phyloP scores from a whole-genome alignment of 2,113 vertebrate species.

The Siphamia tubifer region DNA sequence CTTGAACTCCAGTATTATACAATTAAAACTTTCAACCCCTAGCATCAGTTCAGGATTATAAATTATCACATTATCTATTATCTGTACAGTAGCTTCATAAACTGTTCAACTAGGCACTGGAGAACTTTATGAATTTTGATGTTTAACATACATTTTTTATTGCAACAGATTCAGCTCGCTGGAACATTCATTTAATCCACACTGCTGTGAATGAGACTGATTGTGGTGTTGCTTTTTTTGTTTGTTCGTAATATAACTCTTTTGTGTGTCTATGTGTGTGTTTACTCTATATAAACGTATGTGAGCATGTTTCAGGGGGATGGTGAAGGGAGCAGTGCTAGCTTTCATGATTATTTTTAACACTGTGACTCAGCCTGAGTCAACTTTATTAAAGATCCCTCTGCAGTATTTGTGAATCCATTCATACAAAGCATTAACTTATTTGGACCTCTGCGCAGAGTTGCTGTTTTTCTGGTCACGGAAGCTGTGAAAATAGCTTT shows the following conservation, averaged over 20 bases:
- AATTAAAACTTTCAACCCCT: too few relatives aligned
- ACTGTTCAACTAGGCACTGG: neutral
- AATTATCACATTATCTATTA: slow-evolving; percentile 9
- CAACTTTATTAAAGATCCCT: slow-evolving; percentile 54
- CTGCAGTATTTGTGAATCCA: slow-evolving; percentile 41
- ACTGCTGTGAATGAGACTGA: neutral
- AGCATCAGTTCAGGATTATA: neutral
- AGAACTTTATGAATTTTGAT: slow-evolving; percentile 32
- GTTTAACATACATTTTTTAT: slow-evolving; percentile 29
- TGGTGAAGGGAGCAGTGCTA: slow-evolving; percentile 23
- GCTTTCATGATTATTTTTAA: slow-evolving; percentile 62
- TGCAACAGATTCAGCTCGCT: slow-evolving; percentile 1
- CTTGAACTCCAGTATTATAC: too few relatives aligned
- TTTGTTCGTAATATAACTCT: neutral
- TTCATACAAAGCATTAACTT: slow-evolving; percentile 46
- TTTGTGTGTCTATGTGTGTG: neutral
- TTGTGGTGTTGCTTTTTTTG: slow-evolving; percentile 4
- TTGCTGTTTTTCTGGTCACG: neutral
- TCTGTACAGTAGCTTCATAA: neutral
- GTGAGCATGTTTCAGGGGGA: slow-evolving; percentile 4
- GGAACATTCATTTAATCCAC: neutral
- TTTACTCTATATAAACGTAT: neutral
- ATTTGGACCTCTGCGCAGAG: neutral
- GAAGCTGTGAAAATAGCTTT: neutral
- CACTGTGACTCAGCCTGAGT: slow-evolving; percentile 60